Conservation (phyloP, 2,888 invertebrate species). For the Dynastes maya region DNA sequence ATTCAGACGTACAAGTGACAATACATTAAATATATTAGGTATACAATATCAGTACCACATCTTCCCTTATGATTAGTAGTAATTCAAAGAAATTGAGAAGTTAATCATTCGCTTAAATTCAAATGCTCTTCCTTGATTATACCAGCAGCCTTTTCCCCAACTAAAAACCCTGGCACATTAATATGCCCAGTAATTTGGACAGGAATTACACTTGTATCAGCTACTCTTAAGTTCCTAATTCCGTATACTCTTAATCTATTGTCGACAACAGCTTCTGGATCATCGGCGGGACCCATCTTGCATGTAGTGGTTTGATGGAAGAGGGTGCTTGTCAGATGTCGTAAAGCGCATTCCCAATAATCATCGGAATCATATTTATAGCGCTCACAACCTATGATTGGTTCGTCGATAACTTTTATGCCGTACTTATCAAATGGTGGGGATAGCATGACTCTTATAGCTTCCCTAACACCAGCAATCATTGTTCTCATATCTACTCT, state of each 20-base stretch:
- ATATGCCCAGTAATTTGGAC: conserved; percentile 72
- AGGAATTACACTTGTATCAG: conserved; percentile 75
- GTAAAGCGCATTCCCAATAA: conserved; percentile 73
- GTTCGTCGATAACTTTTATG: conserved; percentile 66
- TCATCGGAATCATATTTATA: conserved; percentile 69
- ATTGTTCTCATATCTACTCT: conserved; percentile 69
- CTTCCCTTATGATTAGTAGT: conserved; percentile 65
- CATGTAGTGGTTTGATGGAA: conserved; percentile 74
- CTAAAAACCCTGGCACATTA: conserved; percentile 73
- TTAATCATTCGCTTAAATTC: conserved; percentile 68
- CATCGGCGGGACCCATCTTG: conserved; percentile 73
- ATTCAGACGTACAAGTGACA: too few species aligned
- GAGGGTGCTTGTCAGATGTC: conserved; percentile 70
- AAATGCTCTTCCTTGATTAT: conserved; percentile 70
- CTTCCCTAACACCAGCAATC: conserved; percentile 68
- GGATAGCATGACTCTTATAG: conserved; percentile 69
- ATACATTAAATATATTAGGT: too few species aligned
- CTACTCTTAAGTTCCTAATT: conserved; percentile 71
- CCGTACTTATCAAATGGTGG: conserved; percentile 71
- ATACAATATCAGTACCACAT: neutral
- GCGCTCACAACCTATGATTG: conserved; percentile 72
- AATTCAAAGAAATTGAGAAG: too few species aligned
- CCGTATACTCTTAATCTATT: conserved; percentile 72
- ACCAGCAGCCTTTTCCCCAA: conserved; percentile 74
- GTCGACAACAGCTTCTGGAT: conserved; percentile 75